Evolutionary conservation across 2,888 invertebrate species (phyloP).

Genomic region (Drosophila barbarae): DNA sequence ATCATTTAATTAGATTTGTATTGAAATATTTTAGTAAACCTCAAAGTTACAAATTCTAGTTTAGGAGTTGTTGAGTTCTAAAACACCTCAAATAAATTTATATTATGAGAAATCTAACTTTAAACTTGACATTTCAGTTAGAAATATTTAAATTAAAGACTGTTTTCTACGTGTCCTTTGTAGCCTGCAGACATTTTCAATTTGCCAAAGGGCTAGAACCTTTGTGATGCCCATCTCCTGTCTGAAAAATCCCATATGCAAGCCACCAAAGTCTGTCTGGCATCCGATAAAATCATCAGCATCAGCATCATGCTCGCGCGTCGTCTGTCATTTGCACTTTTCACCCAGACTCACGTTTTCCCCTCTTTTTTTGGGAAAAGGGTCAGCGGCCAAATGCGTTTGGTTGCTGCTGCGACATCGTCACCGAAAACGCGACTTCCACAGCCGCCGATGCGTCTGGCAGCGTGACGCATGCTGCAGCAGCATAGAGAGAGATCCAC

Average conservation of each 20-base stretch:
- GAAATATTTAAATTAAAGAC: neutral
- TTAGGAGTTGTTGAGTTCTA: no score
- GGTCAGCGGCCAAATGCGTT: conserved; percentile 42
- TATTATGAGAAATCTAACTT: neutral
- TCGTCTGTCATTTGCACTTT: conserved; percentile 35
- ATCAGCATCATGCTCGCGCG: conserved; percentile 17
- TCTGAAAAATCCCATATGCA: conserved; percentile 8
- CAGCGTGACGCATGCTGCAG: conserved; percentile 64
- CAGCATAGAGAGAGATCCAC: conserved; percentile 7
- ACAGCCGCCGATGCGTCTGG: conserved; percentile 66
- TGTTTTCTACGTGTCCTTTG: neutral
- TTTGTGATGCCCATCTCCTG: conserved; percentile 7
- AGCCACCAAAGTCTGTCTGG: conserved; percentile 20
- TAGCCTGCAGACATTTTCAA: neutral
- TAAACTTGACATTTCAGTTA: neutral
- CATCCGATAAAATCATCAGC: conserved; percentile 33
- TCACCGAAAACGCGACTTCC: conserved; percentile 21
- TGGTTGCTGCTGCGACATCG: conserved; percentile 24
- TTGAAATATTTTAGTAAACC: neutral
- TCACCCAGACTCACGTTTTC: conserved; percentile 22
- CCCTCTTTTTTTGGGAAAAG: conserved; percentile 3
- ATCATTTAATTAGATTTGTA: neutral
- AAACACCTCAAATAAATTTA: neutral
- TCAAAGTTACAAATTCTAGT: neutral
- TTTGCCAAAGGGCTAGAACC: conserved; percentile 4